A percentile compares a stretch with the other conserved stretches of the same genome.
Evolutionary conservation across 2,797 vertebrate genomes (phyloP).

Genomic region (Dendrocincla fuliginosa): DNA sequence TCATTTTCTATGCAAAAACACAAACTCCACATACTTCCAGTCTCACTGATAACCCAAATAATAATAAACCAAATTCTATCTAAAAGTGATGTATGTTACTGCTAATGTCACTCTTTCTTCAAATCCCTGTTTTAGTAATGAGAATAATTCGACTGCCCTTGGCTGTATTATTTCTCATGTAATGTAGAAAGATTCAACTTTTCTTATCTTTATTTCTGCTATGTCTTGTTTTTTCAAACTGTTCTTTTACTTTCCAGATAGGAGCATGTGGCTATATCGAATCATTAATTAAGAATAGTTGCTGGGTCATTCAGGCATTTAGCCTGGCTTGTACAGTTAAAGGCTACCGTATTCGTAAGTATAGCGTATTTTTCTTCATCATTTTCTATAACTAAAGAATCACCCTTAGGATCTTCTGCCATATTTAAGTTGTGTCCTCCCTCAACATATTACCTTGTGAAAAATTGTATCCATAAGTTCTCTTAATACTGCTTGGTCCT

Average conservation of each 20-base stretch:
- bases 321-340: conserved; percentile 97
- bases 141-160: neutral
- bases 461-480: neutral
- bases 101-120: neutral
- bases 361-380: neutral
- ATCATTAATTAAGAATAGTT: conserved; percentile 82
- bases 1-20: neutral
- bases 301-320: conserved; percentile 94
- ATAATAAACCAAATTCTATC: neutral
- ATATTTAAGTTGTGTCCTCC: neutral
- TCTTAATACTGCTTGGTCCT: neutral
- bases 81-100: neutral
- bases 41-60: neutral
- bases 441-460: neutral
- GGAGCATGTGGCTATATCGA: conserved; percentile 94
- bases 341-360: conserved; percentile 87
- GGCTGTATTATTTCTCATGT: neutral
- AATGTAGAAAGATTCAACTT: neutral
- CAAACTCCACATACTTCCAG: neutral
- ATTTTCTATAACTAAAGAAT: neutral
- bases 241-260: conserved; percentile 81
- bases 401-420: neutral
- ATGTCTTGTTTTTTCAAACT: neutral
- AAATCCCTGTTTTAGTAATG: neutral
- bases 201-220: neutral